A percentile compares a stretch with the other conserved stretches of the same genome.
Evolutionary conservation across 2,888 invertebrate species (phyloP).

Genomic region (Tachystola acroxantha): DNA sequence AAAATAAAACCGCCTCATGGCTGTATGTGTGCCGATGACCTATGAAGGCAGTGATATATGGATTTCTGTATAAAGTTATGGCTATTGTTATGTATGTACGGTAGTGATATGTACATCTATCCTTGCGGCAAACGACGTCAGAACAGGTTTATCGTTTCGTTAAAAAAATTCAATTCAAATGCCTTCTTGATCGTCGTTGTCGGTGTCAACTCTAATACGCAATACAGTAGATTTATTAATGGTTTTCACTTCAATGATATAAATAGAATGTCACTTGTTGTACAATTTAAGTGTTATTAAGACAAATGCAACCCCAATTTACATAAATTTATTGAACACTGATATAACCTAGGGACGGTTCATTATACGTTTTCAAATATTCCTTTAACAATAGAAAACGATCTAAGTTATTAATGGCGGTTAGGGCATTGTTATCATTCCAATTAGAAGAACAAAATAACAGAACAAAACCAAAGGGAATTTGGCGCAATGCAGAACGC

Average conservation of each 20-base stretch:
- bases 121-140: slow-evolving; percentile 56
- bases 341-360: not conserved
- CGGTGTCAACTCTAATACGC: slow-evolving; percentile 9
- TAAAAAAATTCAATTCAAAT: slow-evolving; percentile 39
- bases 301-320: slow-evolving; percentile 21
- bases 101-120: slow-evolving; percentile 68
- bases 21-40: slow-evolving; percentile 27
- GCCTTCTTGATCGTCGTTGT: slow-evolving; percentile 24
- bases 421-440: slow-evolving; percentile 31
- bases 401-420: slow-evolving; percentile 22
- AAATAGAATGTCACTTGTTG: not conserved
- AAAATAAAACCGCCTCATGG: slow-evolving; percentile 36
- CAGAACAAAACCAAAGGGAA: slow-evolving; percentile 53
- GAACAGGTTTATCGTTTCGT: slow-evolving; percentile 61
- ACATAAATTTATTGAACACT: slow-evolving; percentile 5
- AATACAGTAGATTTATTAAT: slow-evolving; percentile 11
- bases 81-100: slow-evolving; percentile 32
- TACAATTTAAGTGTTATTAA: slow-evolving; percentile 25
- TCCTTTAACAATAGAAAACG: slow-evolving; percentile 12
- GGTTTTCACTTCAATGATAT: not conserved
- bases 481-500: slow-evolving; percentile 74
- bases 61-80: slow-evolving; percentile 6
- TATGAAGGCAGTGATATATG: slow-evolving; percentile 8
- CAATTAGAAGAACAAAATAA: slow-evolving; percentile 53
- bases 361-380: not conserved